Evolutionary conservation across 2,113 vertebrate genomes (phyloP), one percentile per base, ranked within the genome.

Genomic region (Progne subis): DNA sequence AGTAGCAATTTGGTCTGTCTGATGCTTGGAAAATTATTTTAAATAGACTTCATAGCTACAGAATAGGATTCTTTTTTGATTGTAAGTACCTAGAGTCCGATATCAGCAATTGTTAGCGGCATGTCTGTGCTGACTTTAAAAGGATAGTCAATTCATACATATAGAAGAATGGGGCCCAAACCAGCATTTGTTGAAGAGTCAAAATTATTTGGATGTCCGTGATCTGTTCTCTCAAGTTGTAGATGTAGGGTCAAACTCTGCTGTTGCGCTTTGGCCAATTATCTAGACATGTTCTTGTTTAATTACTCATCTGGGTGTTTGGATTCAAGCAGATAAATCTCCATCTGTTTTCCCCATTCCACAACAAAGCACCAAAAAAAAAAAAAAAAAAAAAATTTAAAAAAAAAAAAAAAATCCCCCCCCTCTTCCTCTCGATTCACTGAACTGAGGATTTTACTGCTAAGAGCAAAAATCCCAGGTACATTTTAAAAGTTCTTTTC

Each of bases 21-120:
- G 88, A 90, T 53, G 76, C 80, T 83, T 78, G 86, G 64, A 29
- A 97, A 96, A 93, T 64, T 74, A 86, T 93, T 95, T 94, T 78
- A 70, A 90, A 95, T 56, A 86, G 72, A 59, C 32, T 75, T 82
- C 53, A 32, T 63, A 75, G 50, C 68, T 83, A 81, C 56, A 86
- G 71, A 86, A 79, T 8, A 47, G 32, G 12, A 47, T 16, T 74
- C 64, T 72, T 81, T 94, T 82, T 23, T 50, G 29, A 71, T 29
- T 86, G 37, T 34, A 83, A 93, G 69, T 90, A 90, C n/a, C 23
- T 15, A 49, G 34, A 64, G 64, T 91, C 56, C 12, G 2, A 41
- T 70, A 79, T 53, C 75, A 85, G 82, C 47, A 70, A 49, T 50
- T 89, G 46, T 69, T 82, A 72, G 59, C 41, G 86, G 32, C 34